Evolutionary conservation across 2,888 invertebrate genomes (phyloP).

Genomic region (Mythimna ferrago): DNA sequence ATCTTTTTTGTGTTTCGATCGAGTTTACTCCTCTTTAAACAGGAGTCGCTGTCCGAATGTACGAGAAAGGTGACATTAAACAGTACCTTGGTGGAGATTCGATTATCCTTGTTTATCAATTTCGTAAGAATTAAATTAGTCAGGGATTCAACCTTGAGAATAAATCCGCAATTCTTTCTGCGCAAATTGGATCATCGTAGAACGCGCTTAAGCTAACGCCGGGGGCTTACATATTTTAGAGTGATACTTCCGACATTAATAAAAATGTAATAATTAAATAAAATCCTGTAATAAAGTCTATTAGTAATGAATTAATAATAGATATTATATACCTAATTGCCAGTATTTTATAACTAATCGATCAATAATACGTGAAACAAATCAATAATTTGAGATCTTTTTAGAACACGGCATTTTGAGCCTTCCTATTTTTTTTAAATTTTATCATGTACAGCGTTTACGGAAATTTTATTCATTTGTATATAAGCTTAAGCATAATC

Average conservation of each 20-base stretch:
- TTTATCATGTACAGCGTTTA: not conserved
- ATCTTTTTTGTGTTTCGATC: slow-evolving; percentile 17
- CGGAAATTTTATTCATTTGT: not conserved
- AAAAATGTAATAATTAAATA: not conserved
- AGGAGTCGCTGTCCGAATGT: not conserved
- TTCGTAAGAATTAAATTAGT: not conserved
- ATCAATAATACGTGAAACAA: not conserved
- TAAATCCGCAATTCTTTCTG: slow-evolving; percentile 14
- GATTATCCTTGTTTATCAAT: slow-evolving; percentile 10
- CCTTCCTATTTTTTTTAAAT: too few relatives aligned
- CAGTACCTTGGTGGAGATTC: not conserved
- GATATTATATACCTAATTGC: not conserved
- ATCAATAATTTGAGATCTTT: not conserved
- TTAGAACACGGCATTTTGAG: not conserved
- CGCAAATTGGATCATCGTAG: slow-evolving; percentile 20
- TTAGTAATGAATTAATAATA: too few relatives aligned
- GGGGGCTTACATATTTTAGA: slow-evolving; percentile 25
- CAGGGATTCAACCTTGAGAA: slow-evolving; percentile 28
- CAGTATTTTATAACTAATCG: not conserved
- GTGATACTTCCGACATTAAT: slow-evolving; percentile 15
- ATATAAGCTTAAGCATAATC: too few relatives aligned
- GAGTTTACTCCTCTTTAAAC: slow-evolving; percentile 25
- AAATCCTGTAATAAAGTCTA: not conserved
- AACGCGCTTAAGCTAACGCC: slow-evolving; percentile 24
- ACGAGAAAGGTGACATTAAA: not conserved